These are phyloP conservation scores for Ptychadena robeensis DNA, from an alignment of 2,797 vertebrate species.

Conservation along the genomic window DNA sequence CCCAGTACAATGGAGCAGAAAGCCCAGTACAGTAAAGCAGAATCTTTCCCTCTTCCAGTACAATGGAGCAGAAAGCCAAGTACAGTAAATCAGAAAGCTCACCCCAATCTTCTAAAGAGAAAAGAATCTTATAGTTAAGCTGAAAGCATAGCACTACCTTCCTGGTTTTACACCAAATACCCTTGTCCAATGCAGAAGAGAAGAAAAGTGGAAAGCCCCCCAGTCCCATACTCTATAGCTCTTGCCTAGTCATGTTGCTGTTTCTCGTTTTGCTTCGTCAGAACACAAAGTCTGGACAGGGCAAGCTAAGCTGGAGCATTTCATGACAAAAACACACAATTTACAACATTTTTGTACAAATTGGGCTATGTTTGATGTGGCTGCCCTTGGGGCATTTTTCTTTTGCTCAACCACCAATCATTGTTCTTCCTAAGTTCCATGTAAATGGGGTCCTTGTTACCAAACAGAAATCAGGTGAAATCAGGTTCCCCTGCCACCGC, in stretches of 20 bases:
- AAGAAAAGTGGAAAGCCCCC: neutral
- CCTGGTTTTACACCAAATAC: too few relatives aligned
- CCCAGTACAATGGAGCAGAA: too few relatives aligned
- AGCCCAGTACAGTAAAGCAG: too few relatives aligned
- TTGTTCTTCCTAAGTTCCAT: neutral
- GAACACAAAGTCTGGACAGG: neutral
- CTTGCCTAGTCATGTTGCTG: neutral
- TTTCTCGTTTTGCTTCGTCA: too few relatives aligned
- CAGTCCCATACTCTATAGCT: neutral
- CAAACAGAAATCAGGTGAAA: neutral
- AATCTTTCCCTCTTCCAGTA: too few relatives aligned
- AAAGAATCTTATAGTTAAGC: too few relatives aligned
- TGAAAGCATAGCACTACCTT: too few relatives aligned
- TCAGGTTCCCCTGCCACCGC: neutral
- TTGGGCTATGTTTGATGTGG: neutral
- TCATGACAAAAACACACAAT: neutral
- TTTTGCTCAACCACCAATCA: neutral
- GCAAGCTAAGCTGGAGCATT: neutral
- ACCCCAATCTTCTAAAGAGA: too few relatives aligned
- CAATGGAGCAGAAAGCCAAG: too few relatives aligned
- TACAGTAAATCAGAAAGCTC: too few relatives aligned
- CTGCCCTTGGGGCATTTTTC: neutral
- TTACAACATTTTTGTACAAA: constrained; percentile 11
- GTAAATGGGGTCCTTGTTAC: neutral
- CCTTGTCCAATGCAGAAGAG: neutral